Base-by-base conservation (phyloP, 2,113 vertebrate species). In the Orientallactaga bullata region DNA sequence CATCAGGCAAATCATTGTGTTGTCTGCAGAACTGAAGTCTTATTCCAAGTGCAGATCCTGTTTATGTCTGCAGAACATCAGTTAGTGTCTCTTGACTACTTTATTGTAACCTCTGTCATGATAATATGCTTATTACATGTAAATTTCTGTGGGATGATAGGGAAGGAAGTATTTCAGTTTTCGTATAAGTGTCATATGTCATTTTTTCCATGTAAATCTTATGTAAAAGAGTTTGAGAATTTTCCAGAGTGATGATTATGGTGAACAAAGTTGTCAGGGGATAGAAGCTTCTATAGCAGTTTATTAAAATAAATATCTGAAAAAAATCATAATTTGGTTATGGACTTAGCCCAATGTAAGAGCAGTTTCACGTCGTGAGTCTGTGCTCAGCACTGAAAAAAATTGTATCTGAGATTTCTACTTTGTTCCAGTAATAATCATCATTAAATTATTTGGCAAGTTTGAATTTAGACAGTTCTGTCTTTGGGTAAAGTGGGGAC, bases 391-490 rank as follows among this genome's bases (percentile, higher is more conserved):
- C 55, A 55, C 55, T 55, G 55, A 55, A 55, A 55, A 76, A 93
- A 91, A 79, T 87, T 5, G 3, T 65, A 61, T 26, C 21, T 90
- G 86, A 89, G 37, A 47, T 65, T 86, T 83, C 24, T 91, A 66
- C 73, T 95, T 88, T 88, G 13, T 79, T 91, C 16, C 39, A 82
- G 7, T 80, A 90, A 87, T 24, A 81, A 86, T 72, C 79, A 66
- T 82, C 42, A 68, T 74, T 82, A 30, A 12, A 88, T 93, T 82
- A 58, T 76, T 76, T 88, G 71, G 12, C 72, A 77, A 2, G 55
- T 78, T 93, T 94, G 60, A 95, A 77, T 94, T 9, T 84, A 93
- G 83, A 71, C 81, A 68, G 66, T 96, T 85, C 66, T 86, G 42
- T 47, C 42, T 47, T 47, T 47, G 42, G 42, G 42, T 47, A 8